phyloP scores from a whole-genome alignment of 2,797 vertebrate species.

The Sebastolobus alascanus region DNA sequence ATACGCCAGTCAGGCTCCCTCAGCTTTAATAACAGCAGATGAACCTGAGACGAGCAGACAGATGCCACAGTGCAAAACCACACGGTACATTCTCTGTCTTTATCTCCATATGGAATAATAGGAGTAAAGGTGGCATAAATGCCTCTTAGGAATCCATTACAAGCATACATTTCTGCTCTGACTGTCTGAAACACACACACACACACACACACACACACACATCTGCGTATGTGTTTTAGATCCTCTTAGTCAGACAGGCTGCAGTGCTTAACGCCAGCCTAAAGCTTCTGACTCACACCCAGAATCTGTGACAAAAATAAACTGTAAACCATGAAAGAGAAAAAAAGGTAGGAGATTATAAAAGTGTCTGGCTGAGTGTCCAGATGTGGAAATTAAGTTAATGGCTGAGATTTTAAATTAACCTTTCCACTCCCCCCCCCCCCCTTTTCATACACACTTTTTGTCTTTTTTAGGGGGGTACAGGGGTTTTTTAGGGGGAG shows the following conservation, averaged over 20 bases:
- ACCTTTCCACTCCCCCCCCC: accelerated
- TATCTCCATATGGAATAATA: conserved; percentile 34
- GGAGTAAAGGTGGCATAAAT: conserved; percentile 25
- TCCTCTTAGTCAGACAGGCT: conserved; percentile 62
- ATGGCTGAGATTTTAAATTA: neutral
- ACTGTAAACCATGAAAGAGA: conserved; percentile 22
- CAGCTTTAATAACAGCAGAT: conserved; percentile 47
- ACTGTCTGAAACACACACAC: conserved; percentile 13
- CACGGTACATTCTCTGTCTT: conserved; percentile 13
- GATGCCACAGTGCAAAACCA: conserved; percentile 27
- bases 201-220: conserved; percentile 20
- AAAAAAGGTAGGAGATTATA: conserved; percentile 31
- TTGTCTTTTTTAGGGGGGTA: too few relatives aligned
- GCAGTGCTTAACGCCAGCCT: conserved; percentile 42
- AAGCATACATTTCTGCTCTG: neutral
- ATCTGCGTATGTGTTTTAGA: conserved; percentile 36
- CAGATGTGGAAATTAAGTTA: conserved; percentile 15
- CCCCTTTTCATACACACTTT: too few relatives aligned
- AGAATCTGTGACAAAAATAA: conserved; percentile 54
- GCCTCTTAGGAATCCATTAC: conserved; percentile 32
- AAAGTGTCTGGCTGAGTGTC: conserved; percentile 3
- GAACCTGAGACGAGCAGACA: conserved; percentile 41
- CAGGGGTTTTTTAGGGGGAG: too few relatives aligned
- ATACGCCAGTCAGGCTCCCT: conserved; percentile 27
- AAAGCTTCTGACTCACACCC: conserved; percentile 61